Percentiles rank a stretch among this genome's conserved stretches.
Conservation (phyloP, 2,888 invertebrate genomes). For the Actias luna region DNA sequence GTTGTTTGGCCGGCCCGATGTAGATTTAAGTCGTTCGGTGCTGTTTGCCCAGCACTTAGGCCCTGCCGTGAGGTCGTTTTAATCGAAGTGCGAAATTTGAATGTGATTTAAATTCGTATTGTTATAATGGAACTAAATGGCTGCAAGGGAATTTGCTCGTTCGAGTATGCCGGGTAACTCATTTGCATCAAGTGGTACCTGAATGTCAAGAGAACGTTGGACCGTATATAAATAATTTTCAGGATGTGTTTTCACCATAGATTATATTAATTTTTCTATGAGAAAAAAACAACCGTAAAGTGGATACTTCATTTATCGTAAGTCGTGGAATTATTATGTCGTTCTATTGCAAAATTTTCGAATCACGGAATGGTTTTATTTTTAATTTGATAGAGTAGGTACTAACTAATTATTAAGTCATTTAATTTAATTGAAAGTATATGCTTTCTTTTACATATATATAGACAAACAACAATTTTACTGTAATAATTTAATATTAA, state of each 20-base stretch:
- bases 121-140: conserved; percentile 62
- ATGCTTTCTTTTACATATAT: no score
- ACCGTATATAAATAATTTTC: conserved; percentile 15
- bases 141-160: conserved; percentile 46
- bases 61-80: conserved; percentile 70
- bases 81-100: conserved; percentile 79
- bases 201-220: conserved; percentile 27
- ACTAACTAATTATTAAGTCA: no score
- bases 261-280: neutral
- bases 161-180: conserved; percentile 46
- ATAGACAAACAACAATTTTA: no score
- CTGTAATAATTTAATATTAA: no score
- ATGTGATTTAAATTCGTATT: conserved; percentile 76
- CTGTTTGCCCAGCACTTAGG: conserved; percentile 77
- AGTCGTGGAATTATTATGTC: no score
- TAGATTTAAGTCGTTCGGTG: conserved; percentile 68
- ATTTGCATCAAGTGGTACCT: conserved; percentile 65
- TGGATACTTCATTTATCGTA: no score
- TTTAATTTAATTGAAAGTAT: no score
- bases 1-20: conserved; percentile 50
- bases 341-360: no score
- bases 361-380: no score
- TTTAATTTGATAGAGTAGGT: no score
- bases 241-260: conserved; percentile 15
- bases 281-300: no score